These are phyloP conservation scores for Neogobius melanostomus DNA, from an alignment of 2,113 vertebrate species.

Conservation along the genomic window DNA sequence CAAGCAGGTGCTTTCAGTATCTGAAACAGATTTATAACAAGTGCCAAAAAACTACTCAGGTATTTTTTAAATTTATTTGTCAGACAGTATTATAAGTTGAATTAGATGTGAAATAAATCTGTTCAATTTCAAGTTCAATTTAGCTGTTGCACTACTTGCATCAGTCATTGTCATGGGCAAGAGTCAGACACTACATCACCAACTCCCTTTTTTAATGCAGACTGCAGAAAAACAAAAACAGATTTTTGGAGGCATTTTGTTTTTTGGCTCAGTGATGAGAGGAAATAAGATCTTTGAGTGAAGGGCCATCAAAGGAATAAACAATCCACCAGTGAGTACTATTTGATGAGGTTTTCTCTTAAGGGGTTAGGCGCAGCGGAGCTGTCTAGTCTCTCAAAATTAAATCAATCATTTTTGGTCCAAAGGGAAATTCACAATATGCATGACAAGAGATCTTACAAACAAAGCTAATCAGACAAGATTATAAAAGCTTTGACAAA, in stretches of 20 bases:
- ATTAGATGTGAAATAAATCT: not conserved
- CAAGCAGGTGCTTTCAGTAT: too few species aligned
- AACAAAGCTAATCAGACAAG: slow-evolving; percentile 21
- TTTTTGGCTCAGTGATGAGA: not conserved
- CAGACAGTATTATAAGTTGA: not conserved
- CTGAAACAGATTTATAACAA: too few species aligned
- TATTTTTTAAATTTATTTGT: too few species aligned
- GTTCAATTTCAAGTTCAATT: not conserved
- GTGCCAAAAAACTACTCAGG: too few species aligned
- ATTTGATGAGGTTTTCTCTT: slow-evolving; percentile 37
- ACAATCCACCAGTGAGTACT: slow-evolving; percentile 5
- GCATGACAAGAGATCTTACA: slow-evolving; percentile 3
- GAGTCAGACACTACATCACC: too few species aligned
- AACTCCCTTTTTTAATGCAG: too few species aligned
- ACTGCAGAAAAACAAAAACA: not conserved
- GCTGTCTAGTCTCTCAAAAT: slow-evolving; percentile 22
- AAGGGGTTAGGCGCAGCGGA: slow-evolving; percentile 10
- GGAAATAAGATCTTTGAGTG: slow-evolving; percentile 4
- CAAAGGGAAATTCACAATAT: slow-evolving; percentile 23
- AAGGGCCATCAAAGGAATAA: slow-evolving; percentile 20
- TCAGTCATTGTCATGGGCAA: too few species aligned
- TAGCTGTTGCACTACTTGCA: too few species aligned
- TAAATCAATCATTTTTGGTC: slow-evolving; percentile 30
- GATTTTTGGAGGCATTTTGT: not conserved
- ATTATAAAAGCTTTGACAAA: slow-evolving; percentile 9